phyloP scores from a whole-genome alignment of 2,113 vertebrate species.

The Artemisiospiza belli region DNA sequence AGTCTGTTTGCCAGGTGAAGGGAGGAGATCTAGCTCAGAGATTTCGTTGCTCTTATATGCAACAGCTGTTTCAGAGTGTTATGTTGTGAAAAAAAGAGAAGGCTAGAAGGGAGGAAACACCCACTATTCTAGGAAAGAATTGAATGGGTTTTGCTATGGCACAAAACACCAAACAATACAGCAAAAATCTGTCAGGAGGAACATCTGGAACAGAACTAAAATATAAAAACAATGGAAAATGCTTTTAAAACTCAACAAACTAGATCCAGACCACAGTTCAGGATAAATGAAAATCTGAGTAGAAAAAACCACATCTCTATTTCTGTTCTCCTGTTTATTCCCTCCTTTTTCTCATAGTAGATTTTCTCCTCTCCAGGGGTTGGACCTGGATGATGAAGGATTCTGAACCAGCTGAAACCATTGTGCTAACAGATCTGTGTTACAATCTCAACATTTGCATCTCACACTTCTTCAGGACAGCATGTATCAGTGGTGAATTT shows the following conservation, averaged over 20 bases:
- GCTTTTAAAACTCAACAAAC: constrained; percentile 6
- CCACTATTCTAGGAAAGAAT: neutral
- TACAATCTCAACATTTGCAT: neutral
- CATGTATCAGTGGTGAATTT: neutral
- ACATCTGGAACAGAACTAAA: constrained; percentile 35
- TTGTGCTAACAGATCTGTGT: neutral
- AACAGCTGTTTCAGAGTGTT: neutral
- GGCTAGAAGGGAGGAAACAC: neutral
- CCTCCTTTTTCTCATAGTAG: neutral
- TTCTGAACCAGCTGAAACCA: neutral
- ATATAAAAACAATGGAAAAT: constrained; percentile 42
- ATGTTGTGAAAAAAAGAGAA: neutral
- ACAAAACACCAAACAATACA: neutral
- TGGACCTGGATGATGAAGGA: neutral
- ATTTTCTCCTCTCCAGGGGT: neutral
- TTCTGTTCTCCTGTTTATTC: neutral
- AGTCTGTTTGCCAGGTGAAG: neutral
- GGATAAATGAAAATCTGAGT: neutral
- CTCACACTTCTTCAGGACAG: neutral
- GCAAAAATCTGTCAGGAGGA: neutral
- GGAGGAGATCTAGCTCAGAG: neutral
- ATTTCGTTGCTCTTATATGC: neutral
- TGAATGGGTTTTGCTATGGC: neutral
- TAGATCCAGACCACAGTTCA: neutral
- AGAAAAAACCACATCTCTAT: neutral